Base-by-base conservation (phyloP, 2,113 vertebrate genomes). In the Ptyas mucosa region DNA sequence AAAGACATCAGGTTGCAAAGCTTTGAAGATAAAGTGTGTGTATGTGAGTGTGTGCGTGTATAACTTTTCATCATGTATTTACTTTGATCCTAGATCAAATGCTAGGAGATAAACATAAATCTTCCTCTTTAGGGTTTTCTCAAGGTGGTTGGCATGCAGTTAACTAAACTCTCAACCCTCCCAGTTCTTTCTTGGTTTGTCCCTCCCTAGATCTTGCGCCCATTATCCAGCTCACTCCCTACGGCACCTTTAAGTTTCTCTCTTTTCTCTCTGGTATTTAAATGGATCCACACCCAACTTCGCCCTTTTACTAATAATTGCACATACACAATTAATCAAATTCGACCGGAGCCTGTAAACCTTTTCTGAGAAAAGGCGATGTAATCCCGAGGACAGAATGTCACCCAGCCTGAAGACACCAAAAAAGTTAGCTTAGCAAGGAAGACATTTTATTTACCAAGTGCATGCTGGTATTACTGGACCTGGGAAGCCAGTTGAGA, bases 241-340 rank as follows among this genome's bases (percentile, higher is more conserved):
- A 85, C 15, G 55, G 91, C 96, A 93, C 88, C 86, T 93, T 93
- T 87, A 49, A 61, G 14, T 34, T 85, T 34, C 64, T 89, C 34
- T 12, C n/a, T 64, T 87, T 89, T 93, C 87, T 93, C 90, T 85
- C 64, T 58, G 55, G 49, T 91, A 89, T 89, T 91, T 89, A 89
- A 85, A 61, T 49, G 24, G 54, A 61, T 34, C 49, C 90, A 85
- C 69, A 52, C 87, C 69, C 69, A 86, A 39, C 87, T 89, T 91
- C 75, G 21, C 54, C 87, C 46, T 93, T 91, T 91, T 91, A n/a
- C 55, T 54, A 89, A 89, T 86, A 86, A 57, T 64, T 89, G 69
- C 87, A 89, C 54, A 85, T 89, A 29, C 43, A 43, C 87, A 86
- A 89, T 91, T 69, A 53, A 89, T 91, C 75, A 91, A 89, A 93